A percentile compares a stretch with the other conserved stretches of the same genome.
phyloP scores from a whole-genome alignment of 2,113 vertebrate species.

The Oncorhynchus keta region DNA sequence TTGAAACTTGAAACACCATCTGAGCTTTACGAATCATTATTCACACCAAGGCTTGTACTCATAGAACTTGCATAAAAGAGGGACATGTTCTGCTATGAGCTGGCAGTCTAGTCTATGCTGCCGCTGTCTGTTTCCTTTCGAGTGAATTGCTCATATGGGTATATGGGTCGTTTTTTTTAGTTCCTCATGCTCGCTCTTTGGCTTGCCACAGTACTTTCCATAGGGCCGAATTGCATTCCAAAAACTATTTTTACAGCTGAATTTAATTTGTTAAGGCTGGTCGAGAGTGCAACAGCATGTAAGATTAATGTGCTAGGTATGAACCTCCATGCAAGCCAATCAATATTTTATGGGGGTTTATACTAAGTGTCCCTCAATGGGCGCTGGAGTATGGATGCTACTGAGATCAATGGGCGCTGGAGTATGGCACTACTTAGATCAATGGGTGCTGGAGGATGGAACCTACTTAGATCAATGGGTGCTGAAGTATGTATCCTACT shows the following conservation, averaged over 20 bases:
- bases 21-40: neutral
- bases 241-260: neutral
- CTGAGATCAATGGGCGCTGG: no score
- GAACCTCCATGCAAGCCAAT: no score
- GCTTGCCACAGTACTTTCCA: neutral
- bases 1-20: neutral
- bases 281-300: no score
- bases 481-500: no score
- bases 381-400: no score
- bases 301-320: neutral
- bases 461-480: no score
- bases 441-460: no score
- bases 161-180: neutral
- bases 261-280: constrained; percentile 20
- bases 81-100: neutral
- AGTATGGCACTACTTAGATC: no score
- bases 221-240: neutral
- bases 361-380: no score
- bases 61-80: neutral
- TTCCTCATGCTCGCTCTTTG: neutral
- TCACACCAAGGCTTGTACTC: neutral
- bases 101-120: neutral
- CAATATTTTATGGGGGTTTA: no score
- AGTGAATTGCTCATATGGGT: neutral
- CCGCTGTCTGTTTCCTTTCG: neutral